Evolutionary conservation across 2,113 vertebrate genomes (phyloP), one percentile per base, ranked within the genome.

Genomic region (Coptodon rendalli): DNA sequence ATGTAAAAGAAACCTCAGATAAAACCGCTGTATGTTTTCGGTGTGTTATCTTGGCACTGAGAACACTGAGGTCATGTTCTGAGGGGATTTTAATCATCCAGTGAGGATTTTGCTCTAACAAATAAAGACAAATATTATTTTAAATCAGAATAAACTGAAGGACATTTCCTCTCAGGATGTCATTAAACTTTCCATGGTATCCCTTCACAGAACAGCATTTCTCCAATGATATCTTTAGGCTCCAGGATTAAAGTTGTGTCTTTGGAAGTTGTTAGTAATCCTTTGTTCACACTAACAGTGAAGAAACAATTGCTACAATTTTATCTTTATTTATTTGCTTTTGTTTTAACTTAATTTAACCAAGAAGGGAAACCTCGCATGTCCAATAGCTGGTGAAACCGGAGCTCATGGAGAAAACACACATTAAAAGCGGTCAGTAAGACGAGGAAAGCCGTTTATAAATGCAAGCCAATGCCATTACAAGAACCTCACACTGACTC

Each of bases 371-470:
- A 76, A 4, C 71, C 43, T 76, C 0, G 2, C 43, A 76, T 50
- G 24, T 50, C 27, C 24, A 50, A 48, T 12, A 50, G 43, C 71
- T 76, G 43, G 24, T 31, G 24, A 76, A 76, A 76, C 71, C 1
- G 6, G 43, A 76, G 68, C 40, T 29, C 40, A 9, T 45, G 13
- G 68, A 73, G 40, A 45, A 45, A 76, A 29, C 13, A 10, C 22
- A 45, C 22, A 73, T 45, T 16, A 76, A 50, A 48, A 19, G 24
- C 4, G 3, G 0, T 78, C 16, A 78, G 24, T 78, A 50, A 31
- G 24, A 29, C 0, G 6, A 78, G 45, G 2, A 50, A 52, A 78
- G 17, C 10, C 11, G 0, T 13, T n/a, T 9, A 13, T 78, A 78
- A 78, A 78, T 50, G 24, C 43, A 50, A 31, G 71, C 43, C 24